phyloP scores from a whole-genome alignment of 2,113 vertebrate species.

The Odontophorus gujanensis region DNA sequence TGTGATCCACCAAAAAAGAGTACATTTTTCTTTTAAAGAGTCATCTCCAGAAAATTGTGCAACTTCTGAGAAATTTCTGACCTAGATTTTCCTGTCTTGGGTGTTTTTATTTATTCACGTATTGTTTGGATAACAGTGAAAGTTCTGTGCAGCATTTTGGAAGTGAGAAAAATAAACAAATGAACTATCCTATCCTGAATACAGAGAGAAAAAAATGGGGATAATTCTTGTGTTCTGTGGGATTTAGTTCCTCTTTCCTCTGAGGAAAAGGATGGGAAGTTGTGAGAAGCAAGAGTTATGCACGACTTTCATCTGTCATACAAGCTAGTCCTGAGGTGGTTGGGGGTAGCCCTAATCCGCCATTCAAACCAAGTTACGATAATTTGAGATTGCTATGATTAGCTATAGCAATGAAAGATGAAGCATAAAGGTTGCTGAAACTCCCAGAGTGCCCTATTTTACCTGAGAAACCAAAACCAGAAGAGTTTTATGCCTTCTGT shows the following conservation, averaged over 20 bases:
- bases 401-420: not conserved
- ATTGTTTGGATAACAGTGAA: constrained; percentile 16
- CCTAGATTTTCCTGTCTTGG: constrained; percentile 48
- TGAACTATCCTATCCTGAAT: not conserved
- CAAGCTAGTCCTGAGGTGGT: not conserved
- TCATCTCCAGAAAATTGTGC: constrained; percentile 16
- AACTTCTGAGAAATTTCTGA: constrained; percentile 57
- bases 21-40: constrained; percentile 40
- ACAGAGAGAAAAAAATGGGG: not conserved
- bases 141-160: not conserved
- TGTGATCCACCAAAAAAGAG: constrained; percentile 9
- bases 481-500: not conserved
- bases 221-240: not conserved
- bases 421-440: not conserved
- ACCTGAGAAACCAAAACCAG: not conserved
- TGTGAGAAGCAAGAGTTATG: not conserved
- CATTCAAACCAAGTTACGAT: not conserved
- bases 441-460: not conserved
- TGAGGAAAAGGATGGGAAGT: not conserved
- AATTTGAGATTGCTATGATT: not conserved
- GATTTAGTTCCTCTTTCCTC: not conserved
- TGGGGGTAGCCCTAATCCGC: not conserved
- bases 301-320: not conserved
- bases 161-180: not conserved
- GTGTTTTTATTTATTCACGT: constrained; percentile 19